Percentiles rank a stretch among this genome's conserved stretches.
These are phyloP conservation scores for Rotaria sp. DNA, from an alignment of 2,888 invertebrate genomes.

Conservation along the genomic window DNA sequence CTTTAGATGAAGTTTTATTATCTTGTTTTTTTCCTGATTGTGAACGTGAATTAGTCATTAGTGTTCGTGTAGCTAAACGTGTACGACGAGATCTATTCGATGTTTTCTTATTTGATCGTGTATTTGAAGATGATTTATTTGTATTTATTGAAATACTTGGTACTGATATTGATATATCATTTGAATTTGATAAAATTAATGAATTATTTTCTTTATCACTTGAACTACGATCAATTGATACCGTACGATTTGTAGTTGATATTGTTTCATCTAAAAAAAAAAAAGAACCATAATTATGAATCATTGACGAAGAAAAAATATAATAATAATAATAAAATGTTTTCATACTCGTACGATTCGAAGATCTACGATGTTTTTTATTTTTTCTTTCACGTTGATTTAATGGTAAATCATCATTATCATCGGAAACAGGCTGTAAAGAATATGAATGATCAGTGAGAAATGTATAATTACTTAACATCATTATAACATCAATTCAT, in stretches of 20 bases:
- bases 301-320: not conserved
- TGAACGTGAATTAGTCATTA: not conserved
- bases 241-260: not conserved
- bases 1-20: not conserved
- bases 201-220: slow-evolving; percentile 24
- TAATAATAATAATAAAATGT: not conserved
- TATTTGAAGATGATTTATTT: not conserved
- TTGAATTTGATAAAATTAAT: not conserved
- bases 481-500: not conserved
- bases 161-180: not conserved
- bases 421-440: not conserved
- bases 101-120: not conserved
- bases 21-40: not conserved
- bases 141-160: not conserved
- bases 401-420: not conserved
- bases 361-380: not conserved
- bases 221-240: slow-evolving; percentile 19
- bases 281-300: not conserved
- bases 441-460: slow-evolving; percentile 11
- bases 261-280: not conserved
- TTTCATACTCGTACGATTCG: not conserved
- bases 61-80: not conserved
- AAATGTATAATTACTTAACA: not conserved
- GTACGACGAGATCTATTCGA: not conserved
- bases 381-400: not conserved